phyloP scores from a whole-genome alignment of 2,113 vertebrate species.

The Sakesphorus luctuosus region DNA sequence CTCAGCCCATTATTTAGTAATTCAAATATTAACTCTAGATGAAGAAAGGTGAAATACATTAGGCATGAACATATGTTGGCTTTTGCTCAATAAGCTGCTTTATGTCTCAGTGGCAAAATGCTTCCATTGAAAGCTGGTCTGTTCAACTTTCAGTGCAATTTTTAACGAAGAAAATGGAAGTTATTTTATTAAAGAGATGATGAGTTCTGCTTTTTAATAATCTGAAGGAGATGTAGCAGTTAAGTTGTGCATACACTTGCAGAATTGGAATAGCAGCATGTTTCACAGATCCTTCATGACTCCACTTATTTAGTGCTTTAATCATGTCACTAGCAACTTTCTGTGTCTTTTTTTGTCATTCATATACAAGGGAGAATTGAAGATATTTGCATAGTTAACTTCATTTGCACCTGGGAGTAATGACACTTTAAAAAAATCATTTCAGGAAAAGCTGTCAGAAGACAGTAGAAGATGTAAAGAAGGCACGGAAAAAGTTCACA shows the following conservation, averaged over 20 bases:
- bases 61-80: not conserved
- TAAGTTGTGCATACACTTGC: not conserved
- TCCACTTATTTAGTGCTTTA: not conserved
- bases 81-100: slow-evolving; percentile 1
- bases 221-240: not conserved
- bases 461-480: slow-evolving; percentile 79
- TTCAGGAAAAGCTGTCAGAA: slow-evolving; percentile 86
- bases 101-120: not conserved
- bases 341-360: not conserved
- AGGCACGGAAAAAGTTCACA: slow-evolving; percentile 63
- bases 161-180: not conserved
- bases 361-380: not conserved
- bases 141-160: not conserved
- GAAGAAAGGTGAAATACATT: not conserved
- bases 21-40: slow-evolving; percentile 5
- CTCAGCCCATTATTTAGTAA: slow-evolving; percentile 9
- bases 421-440: slow-evolving; percentile 7
- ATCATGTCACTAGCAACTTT: not conserved
- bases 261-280: not conserved
- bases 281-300: not conserved
- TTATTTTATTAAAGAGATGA: not conserved
- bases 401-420: slow-evolving; percentile 31
- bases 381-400: slow-evolving; percentile 7
- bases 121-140: not conserved
- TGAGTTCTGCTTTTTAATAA: not conserved